phyloP scores from a whole-genome alignment of 2,888 invertebrate genomes.

The Cremastobaeus sp. region DNA sequence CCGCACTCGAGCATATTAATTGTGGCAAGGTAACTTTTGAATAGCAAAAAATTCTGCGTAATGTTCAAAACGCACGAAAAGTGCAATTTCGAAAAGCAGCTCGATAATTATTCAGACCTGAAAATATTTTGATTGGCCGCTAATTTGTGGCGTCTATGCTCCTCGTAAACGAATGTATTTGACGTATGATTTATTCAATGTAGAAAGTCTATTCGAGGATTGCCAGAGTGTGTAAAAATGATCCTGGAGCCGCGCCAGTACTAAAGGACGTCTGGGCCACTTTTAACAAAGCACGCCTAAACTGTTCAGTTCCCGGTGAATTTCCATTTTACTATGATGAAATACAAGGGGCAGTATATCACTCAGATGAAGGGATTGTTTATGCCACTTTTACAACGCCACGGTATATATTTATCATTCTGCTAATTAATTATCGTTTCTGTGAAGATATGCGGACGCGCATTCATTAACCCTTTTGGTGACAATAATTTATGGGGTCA shows the following conservation, averaged over 20 bases:
- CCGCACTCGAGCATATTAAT: slow-evolving; percentile 94
- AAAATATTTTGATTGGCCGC: too few species aligned
- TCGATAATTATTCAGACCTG: too few species aligned
- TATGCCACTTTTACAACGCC: slow-evolving; percentile 93
- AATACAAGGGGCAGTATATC: slow-evolving; percentile 90
- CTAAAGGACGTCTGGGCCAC: slow-evolving; percentile 94
- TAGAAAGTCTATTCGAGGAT: slow-evolving; percentile 93
- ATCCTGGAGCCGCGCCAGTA: slow-evolving; percentile 87
- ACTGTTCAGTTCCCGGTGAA: slow-evolving; percentile 90
- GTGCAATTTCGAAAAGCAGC: too few species aligned
- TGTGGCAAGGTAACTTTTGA: slow-evolving; percentile 95
- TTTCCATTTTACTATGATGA: slow-evolving; percentile 93
- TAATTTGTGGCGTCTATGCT: too few species aligned
- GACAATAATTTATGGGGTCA: too few species aligned
- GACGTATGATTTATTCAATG: too few species aligned
- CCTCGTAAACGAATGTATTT: too few species aligned
- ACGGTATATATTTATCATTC: slow-evolving; percentile 78
- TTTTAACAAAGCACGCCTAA: slow-evolving; percentile 90
- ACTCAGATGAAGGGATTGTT: slow-evolving; percentile 86
- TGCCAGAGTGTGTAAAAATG: slow-evolving; percentile 94
- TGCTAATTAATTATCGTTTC: too few species aligned
- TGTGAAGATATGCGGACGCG: too few species aligned
- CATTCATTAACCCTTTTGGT: too few species aligned
- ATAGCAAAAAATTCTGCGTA: too few species aligned
- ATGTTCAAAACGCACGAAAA: too few species aligned